Base-by-base conservation (phyloP, 2,888 invertebrate species). In the Perizoma flavofasciatum region DNA sequence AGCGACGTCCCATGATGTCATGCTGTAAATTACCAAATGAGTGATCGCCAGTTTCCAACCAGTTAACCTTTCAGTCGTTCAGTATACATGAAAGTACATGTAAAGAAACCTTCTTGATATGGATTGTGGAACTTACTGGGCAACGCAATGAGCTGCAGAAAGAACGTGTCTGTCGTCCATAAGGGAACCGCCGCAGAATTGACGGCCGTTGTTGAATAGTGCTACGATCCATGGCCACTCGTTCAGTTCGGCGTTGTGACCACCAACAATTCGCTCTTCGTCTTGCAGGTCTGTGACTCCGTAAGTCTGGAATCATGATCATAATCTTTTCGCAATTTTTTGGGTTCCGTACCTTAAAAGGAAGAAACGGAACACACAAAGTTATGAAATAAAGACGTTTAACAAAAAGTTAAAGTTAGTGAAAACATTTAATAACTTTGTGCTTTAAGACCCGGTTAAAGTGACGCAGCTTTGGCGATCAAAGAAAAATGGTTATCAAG, bases 161-260 rank as follows among this genome's bases (percentile, higher is more conserved):
- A 97, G 88, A 50, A 97, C 95, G 77, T 97, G 97, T 52, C 82
- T 86, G 66, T 94, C 94, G 74, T 97, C 97, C 65, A 97, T 96
- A 47, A 97, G 90, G 0, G 97, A 97, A 7, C 97, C 97, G 1
- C 97, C 97, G 79, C 97, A 97, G 85, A 97, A 97, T 82, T 97
- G 97, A 39, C 97, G 93, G 10, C 96, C 96, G 5, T 94, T 94
- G 79, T 96, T 97, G 82, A 97, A 96, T 40, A 98, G 89, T 1
- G 95, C 97, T 0, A 95, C 97, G 37, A 96, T 95, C 96, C 96
- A 95, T 5, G 97, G 97, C 95, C 97, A 97, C 82, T 97, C 97
- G 73, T 96, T 95, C 7, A 95, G 93, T 55, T 96, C 95, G 0
- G 97, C 96, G 77, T 95, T 95, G 65, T 95, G 95, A 0, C 97